Evolutionary conservation across 2,888 invertebrate species (phyloP).

Genomic region (Orthosia cruda): DNA sequence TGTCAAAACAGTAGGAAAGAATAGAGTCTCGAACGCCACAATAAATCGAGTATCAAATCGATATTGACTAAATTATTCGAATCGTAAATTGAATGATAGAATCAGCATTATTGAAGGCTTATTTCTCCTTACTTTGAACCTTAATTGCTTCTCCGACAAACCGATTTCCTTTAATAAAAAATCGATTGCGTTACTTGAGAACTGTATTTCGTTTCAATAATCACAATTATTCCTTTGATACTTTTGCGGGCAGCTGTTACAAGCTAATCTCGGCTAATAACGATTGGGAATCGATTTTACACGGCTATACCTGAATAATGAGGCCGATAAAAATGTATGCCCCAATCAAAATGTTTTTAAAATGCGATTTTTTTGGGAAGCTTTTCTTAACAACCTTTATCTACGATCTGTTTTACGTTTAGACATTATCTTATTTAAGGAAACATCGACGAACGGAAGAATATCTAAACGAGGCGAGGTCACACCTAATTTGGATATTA

Average conservation of each 20-base stretch:
- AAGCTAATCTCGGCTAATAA: constrained; percentile 71
- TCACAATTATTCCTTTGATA: constrained; percentile 71
- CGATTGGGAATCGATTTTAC: constrained; percentile 65
- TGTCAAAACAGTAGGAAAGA: constrained; percentile 25
- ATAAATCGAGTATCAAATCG: constrained; percentile 44
- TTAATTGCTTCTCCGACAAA: constrained; percentile 66
- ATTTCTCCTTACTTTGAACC: constrained; percentile 60
- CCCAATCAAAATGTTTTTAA: constrained; percentile 57
- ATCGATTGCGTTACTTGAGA: constrained; percentile 43
- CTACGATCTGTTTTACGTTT: constrained; percentile 41
- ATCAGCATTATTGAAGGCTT: constrained; percentile 65
- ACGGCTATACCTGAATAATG: constrained; percentile 70
- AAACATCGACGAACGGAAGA: constrained; percentile 5
- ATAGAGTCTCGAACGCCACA: constrained; percentile 4
- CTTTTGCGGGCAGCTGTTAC: constrained; percentile 70
- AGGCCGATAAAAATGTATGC: constrained; percentile 69
- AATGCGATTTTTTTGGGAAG: constrained; percentile 42
- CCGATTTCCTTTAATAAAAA: constrained; percentile 61
- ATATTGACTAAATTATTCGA: constrained; percentile 54
- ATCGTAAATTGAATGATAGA: constrained; percentile 53
- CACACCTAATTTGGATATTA: constrained; percentile 10
- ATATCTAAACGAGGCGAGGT: constrained; percentile 19
- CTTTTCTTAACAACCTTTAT: constrained; percentile 34
- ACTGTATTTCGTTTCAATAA: constrained; percentile 66
- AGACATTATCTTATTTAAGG: constrained; percentile 33